A percentile compares a stretch with the other conserved stretches of the same genome.
phyloP scores from a whole-genome alignment of 2,797 vertebrate species.

The Dicrostonyx torquatus region DNA sequence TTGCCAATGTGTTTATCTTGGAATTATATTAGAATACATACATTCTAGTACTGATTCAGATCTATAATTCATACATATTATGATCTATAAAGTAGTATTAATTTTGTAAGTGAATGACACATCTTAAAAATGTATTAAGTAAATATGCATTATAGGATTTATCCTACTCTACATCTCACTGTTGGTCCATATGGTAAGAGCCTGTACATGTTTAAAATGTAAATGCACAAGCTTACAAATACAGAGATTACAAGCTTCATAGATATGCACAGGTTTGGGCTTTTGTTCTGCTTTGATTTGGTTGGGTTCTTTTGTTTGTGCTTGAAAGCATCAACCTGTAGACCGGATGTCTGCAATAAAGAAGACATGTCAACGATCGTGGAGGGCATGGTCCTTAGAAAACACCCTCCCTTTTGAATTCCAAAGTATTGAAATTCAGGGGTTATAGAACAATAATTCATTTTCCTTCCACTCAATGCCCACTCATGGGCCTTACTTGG shows the following conservation, averaged over 20 bases:
- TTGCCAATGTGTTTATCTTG: slow-evolving; percentile 54
- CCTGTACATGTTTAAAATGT: neutral
- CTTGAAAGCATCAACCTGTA: neutral
- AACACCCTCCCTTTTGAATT: neutral
- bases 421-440: slow-evolving; percentile 44
- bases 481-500: neutral
- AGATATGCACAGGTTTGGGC: neutral
- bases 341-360: neutral
- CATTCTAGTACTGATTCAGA: slow-evolving; percentile 8
- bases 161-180: neutral
- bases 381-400: neutral
- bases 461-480: neutral
- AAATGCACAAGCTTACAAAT: neutral
- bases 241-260: neutral
- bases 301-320: neutral
- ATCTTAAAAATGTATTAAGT: slow-evolving; percentile 44
- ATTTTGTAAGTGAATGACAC: slow-evolving; percentile 32
- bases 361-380: slow-evolving; percentile 11
- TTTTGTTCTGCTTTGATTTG: neutral
- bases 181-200: slow-evolving; percentile 18
- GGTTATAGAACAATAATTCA: slow-evolving; percentile 9
- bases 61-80: slow-evolving; percentile 21
- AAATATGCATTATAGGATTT: neutral
- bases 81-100: slow-evolving; percentile 48
- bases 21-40: slow-evolving; percentile 54